These are phyloP conservation scores for Centropristis striata DNA, from an alignment of 2,113 vertebrate species.

Conservation along the genomic window DNA sequence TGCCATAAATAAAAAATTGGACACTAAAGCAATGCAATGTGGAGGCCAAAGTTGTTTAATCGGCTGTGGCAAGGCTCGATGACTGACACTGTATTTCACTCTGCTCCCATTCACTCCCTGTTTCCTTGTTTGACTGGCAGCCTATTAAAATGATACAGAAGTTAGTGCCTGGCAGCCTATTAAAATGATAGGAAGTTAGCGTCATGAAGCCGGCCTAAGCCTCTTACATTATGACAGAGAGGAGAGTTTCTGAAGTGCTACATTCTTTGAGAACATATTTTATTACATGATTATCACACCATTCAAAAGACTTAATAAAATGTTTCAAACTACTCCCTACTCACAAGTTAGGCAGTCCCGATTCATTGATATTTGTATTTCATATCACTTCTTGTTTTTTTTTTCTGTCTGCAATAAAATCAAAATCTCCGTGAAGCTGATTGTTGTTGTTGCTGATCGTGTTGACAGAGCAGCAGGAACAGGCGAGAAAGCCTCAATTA, in stretches of 20 bases:
- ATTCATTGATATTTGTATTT: not conserved
- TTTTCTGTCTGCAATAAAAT: conserved; percentile 15
- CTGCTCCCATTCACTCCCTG: conserved; percentile 40
- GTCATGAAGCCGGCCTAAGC: conserved; percentile 70
- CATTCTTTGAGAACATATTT: conserved; percentile 63
- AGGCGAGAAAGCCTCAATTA: conserved; percentile 30
- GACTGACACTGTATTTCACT: conserved; percentile 63
- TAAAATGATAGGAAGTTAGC: conserved; percentile 72
- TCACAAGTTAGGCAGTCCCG: conserved; percentile 2
- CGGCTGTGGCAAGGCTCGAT: conserved; percentile 25
- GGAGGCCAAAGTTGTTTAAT: conserved; percentile 49
- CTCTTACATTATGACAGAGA: conserved; percentile 70
- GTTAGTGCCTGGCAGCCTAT: conserved; percentile 76
- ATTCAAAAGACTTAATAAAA: conserved; percentile 54
- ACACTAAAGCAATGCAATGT: conserved; percentile 11
- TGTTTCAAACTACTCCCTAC: conserved; percentile 5
- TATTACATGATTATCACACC: conserved; percentile 62
- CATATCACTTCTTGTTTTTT: not conserved
- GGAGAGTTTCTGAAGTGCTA: conserved; percentile 59
- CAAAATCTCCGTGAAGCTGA: not conserved
- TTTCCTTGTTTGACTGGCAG: conserved; percentile 70
- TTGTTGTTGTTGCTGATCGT: not conserved
- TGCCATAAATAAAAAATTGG: conserved; percentile 28
- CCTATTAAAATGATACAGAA: conserved; percentile 78
- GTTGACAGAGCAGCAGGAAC: conserved; percentile 40